phyloP scores from a whole-genome alignment of 2,888 invertebrate species.

The Boloria selene region DNA sequence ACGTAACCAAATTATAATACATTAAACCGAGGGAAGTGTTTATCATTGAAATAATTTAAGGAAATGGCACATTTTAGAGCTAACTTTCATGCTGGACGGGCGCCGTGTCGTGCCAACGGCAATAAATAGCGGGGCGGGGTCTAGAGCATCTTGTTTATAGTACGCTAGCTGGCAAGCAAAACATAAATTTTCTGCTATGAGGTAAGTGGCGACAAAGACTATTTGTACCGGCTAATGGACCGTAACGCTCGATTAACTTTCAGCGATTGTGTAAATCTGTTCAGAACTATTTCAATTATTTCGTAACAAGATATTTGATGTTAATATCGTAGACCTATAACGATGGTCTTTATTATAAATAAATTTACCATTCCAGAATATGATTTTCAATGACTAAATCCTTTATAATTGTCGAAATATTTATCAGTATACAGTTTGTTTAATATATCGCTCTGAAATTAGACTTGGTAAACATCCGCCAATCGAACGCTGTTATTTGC shows the following conservation, averaged over 20 bases:
- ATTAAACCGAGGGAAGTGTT: slow-evolving; percentile 59
- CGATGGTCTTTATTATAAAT: no score
- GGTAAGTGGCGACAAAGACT: slow-evolving; percentile 68
- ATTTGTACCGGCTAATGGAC: slow-evolving; percentile 59
- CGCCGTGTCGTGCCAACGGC: slow-evolving; percentile 52
- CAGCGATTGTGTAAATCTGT: neutral
- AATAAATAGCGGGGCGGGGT: slow-evolving; percentile 63
- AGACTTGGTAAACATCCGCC: no score
- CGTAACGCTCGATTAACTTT: slow-evolving; percentile 23
- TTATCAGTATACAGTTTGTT: no score
- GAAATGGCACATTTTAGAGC: slow-evolving; percentile 72
- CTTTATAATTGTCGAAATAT: no score
- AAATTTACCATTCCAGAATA: no score
- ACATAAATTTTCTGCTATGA: slow-evolving; percentile 69
- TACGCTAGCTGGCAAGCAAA: slow-evolving; percentile 60
- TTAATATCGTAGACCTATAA: no score
- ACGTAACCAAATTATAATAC: slow-evolving; percentile 6
- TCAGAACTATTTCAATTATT: neutral
- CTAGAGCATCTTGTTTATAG: slow-evolving; percentile 67
- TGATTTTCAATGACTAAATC: no score
- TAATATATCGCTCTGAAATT: no score
- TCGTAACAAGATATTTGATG: no score
- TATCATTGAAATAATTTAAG: slow-evolving; percentile 75
- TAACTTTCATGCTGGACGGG: slow-evolving; percentile 66
- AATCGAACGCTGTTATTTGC: no score